These are phyloP conservation scores for Mobula birostris DNA, from an alignment of 2,113 vertebrate species.

Conservation along the genomic window DNA sequence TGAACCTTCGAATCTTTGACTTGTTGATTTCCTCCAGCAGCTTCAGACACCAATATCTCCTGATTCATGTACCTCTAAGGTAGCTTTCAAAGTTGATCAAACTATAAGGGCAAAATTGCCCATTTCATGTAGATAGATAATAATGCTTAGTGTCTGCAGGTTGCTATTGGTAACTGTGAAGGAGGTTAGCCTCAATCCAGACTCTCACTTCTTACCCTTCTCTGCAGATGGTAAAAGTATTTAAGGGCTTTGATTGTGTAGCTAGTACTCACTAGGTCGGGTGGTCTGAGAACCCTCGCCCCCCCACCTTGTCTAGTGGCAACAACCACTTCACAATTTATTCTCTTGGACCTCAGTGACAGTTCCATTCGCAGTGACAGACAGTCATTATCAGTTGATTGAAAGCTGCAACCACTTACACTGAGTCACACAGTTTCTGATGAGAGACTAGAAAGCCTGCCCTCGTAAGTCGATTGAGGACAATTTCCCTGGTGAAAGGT, in stretches of 20 bases:
- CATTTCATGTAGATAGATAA: not conserved
- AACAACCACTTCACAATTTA: not conserved
- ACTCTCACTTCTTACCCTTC: not conserved
- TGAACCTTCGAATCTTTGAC: no score
- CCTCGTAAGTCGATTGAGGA: slow-evolving; percentile 64
- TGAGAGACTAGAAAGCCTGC: slow-evolving; percentile 48
- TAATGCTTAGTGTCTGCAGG: not conserved
- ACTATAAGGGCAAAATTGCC: not conserved
- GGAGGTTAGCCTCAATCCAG: not conserved
- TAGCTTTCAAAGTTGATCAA: not conserved
- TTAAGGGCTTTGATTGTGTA: not conserved
- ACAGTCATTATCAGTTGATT: slow-evolving; percentile 20
- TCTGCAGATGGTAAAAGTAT: not conserved
- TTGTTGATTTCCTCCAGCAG: no score
- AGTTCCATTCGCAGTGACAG: not conserved
- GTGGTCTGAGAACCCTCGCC: not conserved
- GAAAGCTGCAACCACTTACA: not conserved
- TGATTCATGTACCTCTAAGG: not conserved
- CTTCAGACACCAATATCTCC: no score
- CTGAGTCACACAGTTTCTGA: not conserved
- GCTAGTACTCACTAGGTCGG: not conserved
- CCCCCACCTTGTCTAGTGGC: not conserved
- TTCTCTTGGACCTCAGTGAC: not conserved
- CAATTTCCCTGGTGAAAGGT: slow-evolving; percentile 79
- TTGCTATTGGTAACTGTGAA: not conserved